Conservation (phyloP, 2,113 vertebrate genomes). For the Ploceus nigricollis region DNA sequence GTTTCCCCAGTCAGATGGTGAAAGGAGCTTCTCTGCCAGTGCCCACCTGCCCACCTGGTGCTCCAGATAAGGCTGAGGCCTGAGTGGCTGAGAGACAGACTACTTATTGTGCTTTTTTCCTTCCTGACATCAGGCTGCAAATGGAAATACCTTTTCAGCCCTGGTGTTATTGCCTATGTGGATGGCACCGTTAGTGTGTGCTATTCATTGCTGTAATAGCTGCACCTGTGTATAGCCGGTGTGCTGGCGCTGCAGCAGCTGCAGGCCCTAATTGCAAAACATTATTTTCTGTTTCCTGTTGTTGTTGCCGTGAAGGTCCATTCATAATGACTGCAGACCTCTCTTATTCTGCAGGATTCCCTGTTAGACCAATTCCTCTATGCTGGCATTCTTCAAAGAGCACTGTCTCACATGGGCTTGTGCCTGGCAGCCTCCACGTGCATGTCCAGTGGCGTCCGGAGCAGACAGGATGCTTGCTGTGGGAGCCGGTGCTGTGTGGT, state of each 20-base stretch:
- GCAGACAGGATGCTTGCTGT: not conserved
- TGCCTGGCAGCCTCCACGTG: accelerated
- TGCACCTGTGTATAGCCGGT: slow-evolving; percentile 78
- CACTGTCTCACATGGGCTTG: accelerated
- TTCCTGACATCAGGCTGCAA: slow-evolving; percentile 70
- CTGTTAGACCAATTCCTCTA: not conserved
- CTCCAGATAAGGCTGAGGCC: not conserved
- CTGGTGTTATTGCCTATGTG: slow-evolving; percentile 59
- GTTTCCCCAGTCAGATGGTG: not conserved
- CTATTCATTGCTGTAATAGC: slow-evolving; percentile 83
- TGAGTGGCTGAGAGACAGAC: not conserved
- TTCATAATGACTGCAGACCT: slow-evolving; percentile 41
- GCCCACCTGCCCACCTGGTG: not conserved
- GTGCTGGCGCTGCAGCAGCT: slow-evolving; percentile 69
- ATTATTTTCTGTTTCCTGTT: slow-evolving; percentile 79
- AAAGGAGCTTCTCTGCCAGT: not conserved
- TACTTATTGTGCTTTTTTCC: slow-evolving; percentile 33
- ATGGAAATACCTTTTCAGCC: slow-evolving; percentile 72
- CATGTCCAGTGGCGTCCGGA: accelerated
- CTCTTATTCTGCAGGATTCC: not conserved
- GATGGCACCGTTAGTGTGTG: slow-evolving; percentile 77
- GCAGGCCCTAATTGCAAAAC: slow-evolving; percentile 78
- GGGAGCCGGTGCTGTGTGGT: not conserved
- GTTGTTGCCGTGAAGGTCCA: not conserved
- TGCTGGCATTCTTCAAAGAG: not conserved